Evolutionary conservation across 2,888 invertebrate genomes (phyloP).

Genomic region (Periphyllus acericola): DNA sequence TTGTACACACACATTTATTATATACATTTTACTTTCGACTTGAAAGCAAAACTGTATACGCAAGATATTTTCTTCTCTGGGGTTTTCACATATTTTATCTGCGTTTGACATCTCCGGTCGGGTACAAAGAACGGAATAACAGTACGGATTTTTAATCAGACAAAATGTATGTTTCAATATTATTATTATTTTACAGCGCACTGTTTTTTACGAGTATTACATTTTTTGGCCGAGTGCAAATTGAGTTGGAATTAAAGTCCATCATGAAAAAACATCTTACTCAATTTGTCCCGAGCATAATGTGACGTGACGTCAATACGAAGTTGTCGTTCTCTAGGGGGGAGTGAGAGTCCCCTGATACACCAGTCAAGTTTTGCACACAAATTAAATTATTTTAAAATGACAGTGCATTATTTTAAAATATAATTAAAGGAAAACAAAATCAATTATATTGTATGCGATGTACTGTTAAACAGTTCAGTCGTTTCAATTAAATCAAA

Average conservation of each 20-base stretch:
- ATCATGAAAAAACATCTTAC: not conserved
- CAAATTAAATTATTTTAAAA: not conserved
- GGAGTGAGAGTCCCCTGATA: not conserved
- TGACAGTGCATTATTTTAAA: not conserved
- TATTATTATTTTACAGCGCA: not conserved
- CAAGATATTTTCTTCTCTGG: not conserved
- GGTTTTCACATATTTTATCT: not conserved
- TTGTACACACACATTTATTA: not conserved
- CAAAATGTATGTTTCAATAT: not conserved
- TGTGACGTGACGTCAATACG: constrained; percentile 1
- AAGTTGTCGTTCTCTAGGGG: not conserved
- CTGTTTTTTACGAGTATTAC: too few relatives aligned
- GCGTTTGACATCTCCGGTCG: not conserved
- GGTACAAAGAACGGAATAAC: not conserved
- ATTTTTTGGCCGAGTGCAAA: not conserved
- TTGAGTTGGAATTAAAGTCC: not conserved
- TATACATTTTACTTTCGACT: not conserved
- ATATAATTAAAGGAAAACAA: not conserved
- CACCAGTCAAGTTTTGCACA: not conserved
- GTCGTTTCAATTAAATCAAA: not conserved
- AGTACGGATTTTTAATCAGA: not conserved
- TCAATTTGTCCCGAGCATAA: not conserved
- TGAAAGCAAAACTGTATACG: not conserved
- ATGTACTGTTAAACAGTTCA: not conserved
- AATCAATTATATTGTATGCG: not conserved